Percentiles rank a stretch among this genome's conserved stretches.
Evolutionary conservation across 2,113 vertebrate species (phyloP).

Genomic region (Galeopterus variegatus): DNA sequence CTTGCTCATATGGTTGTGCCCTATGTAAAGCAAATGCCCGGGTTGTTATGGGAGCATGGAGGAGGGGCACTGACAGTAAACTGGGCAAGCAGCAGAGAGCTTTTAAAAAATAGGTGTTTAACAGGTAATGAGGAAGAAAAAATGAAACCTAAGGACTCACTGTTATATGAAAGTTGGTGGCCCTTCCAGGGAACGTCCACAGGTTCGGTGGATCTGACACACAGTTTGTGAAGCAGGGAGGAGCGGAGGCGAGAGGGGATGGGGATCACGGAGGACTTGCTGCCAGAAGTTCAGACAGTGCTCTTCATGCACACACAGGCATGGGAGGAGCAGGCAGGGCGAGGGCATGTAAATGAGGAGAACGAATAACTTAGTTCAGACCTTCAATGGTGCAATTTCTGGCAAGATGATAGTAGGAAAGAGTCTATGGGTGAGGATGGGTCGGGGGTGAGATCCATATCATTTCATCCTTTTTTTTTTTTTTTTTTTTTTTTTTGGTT

Average conservation of each 20-base stretch:
- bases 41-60: not conserved
- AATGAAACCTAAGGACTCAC: not conserved
- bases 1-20: not conserved
- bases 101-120: not conserved
- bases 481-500: no score
- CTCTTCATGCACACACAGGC: not conserved
- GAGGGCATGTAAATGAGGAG: not conserved
- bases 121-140: not conserved
- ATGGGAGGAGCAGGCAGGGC: not conserved
- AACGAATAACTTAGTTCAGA: not conserved
- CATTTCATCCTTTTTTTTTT: not conserved
- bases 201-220: not conserved
- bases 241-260: not conserved
- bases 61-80: not conserved
- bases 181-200: not conserved
- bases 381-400: not conserved
- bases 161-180: not conserved
- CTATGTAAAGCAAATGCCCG: not conserved
- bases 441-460: not conserved
- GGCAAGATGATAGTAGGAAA: not conserved
- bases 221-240: not conserved
- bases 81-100: not conserved
- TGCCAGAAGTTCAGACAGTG: not conserved
- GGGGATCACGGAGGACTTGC: not conserved
- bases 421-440: not conserved